phyloP scores from a whole-genome alignment of 2,888 invertebrate genomes.

The Melanophora roralis region DNA sequence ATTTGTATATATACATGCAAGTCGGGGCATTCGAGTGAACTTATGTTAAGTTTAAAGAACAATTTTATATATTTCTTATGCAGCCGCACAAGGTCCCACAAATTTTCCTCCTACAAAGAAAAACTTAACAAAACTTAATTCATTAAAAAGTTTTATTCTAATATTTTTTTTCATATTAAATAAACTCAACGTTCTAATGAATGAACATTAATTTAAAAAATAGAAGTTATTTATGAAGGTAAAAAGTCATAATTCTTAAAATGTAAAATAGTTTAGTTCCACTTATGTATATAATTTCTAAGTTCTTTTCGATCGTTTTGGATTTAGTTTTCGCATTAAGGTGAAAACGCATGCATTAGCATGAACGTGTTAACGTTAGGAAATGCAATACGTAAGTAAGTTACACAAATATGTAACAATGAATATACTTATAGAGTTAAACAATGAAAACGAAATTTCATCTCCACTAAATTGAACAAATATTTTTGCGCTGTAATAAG shows the following conservation, averaged over 20 bases:
- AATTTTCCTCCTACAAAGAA: background rate
- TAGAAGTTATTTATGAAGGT: slow-evolving; percentile 41
- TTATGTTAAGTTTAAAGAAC: slow-evolving; percentile 43
- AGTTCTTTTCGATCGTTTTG: too few relatives aligned
- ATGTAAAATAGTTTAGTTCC: slow-evolving; percentile 13
- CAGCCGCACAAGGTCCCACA: background rate
- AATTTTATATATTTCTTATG: slow-evolving; percentile 39
- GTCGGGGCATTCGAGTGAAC: background rate
- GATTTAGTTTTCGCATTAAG: too few relatives aligned
- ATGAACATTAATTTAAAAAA: slow-evolving; percentile 54
- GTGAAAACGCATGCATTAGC: background rate
- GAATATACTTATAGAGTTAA: background rate
- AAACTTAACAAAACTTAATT: slow-evolving; percentile 36
- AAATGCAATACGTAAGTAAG: too few relatives aligned
- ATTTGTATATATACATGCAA: background rate
- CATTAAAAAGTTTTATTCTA: slow-evolving; percentile 32
- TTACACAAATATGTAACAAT: background rate
- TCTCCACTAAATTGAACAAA: background rate
- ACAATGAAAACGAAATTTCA: background rate
- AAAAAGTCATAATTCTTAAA: slow-evolving; percentile 40
- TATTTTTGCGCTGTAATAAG: background rate
- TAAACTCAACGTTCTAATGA: slow-evolving; percentile 53
- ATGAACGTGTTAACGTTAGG: background rate
- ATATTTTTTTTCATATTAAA: slow-evolving; percentile 24
- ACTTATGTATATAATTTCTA: too few relatives aligned